These are phyloP conservation scores for Mesocricetus auratus DNA, from an alignment of 2,113 vertebrate genomes.

Conservation along the genomic window DNA sequence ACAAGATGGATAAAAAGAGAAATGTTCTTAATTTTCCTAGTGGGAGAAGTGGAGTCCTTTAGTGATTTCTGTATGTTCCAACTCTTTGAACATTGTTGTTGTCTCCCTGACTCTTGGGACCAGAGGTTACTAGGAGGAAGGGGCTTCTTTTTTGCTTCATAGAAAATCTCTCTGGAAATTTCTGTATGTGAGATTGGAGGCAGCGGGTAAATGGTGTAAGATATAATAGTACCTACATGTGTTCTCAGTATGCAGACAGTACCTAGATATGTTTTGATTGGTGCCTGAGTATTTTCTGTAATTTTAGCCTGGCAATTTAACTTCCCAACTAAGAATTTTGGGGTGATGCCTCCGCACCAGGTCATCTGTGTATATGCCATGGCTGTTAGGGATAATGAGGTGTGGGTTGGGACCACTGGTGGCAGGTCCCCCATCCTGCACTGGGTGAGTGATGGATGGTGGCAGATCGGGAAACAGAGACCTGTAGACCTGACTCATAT, in stretches of 20 bases:
- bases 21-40: background rate
- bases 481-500: too few relatives aligned
- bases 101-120: background rate
- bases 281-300: constrained; percentile 1
- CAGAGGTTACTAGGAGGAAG: background rate
- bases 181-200: background rate
- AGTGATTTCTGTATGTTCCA: background rate
- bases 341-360: background rate
- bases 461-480: too few relatives aligned
- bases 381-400: too few relatives aligned
- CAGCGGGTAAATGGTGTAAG: background rate
- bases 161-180: background rate
- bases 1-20: background rate
- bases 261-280: background rate
- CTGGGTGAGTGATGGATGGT: too few relatives aligned
- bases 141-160: background rate
- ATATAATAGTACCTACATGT: too few relatives aligned
- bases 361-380: too few relatives aligned
- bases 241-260: background rate
- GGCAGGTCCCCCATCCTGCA: too few relatives aligned
- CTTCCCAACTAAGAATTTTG: constrained; percentile 17
- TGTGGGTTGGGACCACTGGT: too few relatives aligned
- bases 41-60: background rate
- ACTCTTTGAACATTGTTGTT: background rate
- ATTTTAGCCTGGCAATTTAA: constrained; percentile 41